Conservation (phyloP, 2,797 vertebrate species). For the Danio tinwini region DNA sequence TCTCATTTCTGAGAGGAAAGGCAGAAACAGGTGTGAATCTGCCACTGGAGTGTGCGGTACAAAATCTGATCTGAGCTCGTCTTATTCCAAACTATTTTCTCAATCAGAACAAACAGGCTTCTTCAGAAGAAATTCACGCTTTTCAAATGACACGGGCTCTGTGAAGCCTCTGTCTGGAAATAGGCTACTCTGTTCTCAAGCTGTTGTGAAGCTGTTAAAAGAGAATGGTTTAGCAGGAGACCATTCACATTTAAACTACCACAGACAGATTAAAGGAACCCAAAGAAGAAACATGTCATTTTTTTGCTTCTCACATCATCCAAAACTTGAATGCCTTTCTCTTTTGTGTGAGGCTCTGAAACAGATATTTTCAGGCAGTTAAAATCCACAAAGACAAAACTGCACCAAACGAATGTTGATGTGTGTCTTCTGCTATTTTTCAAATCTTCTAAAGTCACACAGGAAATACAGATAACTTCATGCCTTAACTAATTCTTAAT, state of each 20-base stretch:
- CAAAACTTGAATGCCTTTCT: neutral
- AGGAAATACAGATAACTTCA: no score
- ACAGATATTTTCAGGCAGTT: neutral
- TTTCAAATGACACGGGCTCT: constrained; percentile 25
- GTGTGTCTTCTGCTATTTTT: neutral
- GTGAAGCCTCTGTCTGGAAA: constrained; percentile 35
- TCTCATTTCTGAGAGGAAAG: constrained; percentile 12
- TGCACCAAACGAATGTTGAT: neutral
- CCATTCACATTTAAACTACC: constrained; percentile 19
- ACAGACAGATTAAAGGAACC: constrained; percentile 25
- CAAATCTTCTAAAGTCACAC: neutral
- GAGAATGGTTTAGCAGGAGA: constrained; percentile 31
- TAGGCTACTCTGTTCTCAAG: constrained; percentile 46
- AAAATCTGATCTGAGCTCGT: constrained; percentile 51
- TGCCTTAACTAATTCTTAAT: no score
- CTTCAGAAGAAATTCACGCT: constrained; percentile 50
- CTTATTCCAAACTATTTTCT: constrained; percentile 44
- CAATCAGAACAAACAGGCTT: constrained; percentile 52
- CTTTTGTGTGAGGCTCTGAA: neutral
- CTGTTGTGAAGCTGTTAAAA: constrained; percentile 37
- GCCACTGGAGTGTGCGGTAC: constrained; percentile 32
- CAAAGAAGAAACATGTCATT: neutral
- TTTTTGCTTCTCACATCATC: neutral
- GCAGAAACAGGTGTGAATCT: constrained; percentile 44
- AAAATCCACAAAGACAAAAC: constrained; percentile 2